Base-by-base conservation (phyloP, 2,888 invertebrate genomes). In the Tethea ocularis region DNA sequence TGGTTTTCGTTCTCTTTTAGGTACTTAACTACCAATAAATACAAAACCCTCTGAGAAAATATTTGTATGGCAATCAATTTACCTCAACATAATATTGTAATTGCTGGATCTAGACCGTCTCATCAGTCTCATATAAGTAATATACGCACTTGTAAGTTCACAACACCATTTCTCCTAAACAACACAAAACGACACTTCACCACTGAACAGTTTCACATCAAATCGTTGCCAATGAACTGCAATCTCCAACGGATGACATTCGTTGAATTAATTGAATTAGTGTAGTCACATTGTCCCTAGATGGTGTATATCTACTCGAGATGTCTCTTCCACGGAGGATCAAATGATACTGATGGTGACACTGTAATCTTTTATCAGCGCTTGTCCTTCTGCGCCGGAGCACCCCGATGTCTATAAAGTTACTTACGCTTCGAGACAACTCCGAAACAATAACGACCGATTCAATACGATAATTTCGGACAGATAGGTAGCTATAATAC, bases 351-450 rank as follows among this genome's bases (percentile, higher is more conserved):
- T 91, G 79, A n/a, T n/a, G n/a, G 67, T 72, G 81, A 82, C 80
- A 74, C 77, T 75, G 74, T 87, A 89, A 91, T 91, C 91, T 90
- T 84, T 91, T 93, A 93, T 92, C 92, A 91, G 77, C 72, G 63
- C 61, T 70, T 70, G 80, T 82, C 84, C 81, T 75, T 73, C 75
- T 83, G 74, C 72, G 74, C 67, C 68, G 67, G 74, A 77, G 79
- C 83, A 82, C 76, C 78, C 77, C 71, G 71, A 20, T 83, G 78
- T 79, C 82, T 77, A 26, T n/a, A n/a, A n/a, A n/a, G 6, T 26
- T 26, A 80, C 73, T 66, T 62, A 59, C 57, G 17, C 54, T 29
- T 6, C 15, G 33, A 15, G 26, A 64, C 67, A 68, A 71, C 70
- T 69, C 62, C 67, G 77, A 90, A 86, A 89, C 89, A 89, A 90